These are phyloP conservation scores for Cossypha polioptera DNA, from an alignment of 2,797 vertebrate genomes.

Conservation along the genomic window DNA sequence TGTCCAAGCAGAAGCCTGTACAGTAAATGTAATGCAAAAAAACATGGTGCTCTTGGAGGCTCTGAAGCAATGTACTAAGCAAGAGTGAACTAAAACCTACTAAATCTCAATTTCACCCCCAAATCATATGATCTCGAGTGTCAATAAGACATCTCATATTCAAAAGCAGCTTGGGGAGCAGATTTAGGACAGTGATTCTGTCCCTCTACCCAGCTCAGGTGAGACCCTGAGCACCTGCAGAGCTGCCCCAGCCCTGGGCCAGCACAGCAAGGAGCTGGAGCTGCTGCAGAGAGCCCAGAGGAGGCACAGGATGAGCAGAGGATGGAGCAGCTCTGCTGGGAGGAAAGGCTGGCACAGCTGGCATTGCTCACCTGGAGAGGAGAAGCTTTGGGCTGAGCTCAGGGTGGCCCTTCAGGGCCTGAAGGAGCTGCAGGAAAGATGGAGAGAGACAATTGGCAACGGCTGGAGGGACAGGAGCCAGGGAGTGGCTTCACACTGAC, in stretches of 20 bases:
- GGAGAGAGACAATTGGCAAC: fast-evolving
- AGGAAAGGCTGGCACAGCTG: background rate
- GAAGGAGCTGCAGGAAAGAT: background rate
- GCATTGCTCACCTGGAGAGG: fast-evolving
- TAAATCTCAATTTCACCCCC: background rate
- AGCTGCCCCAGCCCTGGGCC: background rate
- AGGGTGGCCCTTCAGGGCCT: fast-evolving
- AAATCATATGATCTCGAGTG: background rate
- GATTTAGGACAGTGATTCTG: background rate
- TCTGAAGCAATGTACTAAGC: background rate
- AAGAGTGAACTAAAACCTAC: background rate
- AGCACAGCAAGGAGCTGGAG: fast-evolving
- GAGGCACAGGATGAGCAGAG: background rate
- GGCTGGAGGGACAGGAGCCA: background rate
- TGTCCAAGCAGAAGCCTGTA: background rate
- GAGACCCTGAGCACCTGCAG: background rate
- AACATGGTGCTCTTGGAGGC: background rate
- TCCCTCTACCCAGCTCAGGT: fast-evolving
- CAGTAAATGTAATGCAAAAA: background rate
- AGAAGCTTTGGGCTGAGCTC: background rate
- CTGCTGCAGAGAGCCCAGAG: background rate
- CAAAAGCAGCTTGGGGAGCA: background rate
- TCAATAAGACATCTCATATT: background rate
- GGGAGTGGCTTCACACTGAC: background rate
- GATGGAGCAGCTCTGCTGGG: background rate